These are phyloP conservation scores for Musca vetustissima DNA, from an alignment of 1,140 invertebrate genomes.

Conservation along the genomic window DNA sequence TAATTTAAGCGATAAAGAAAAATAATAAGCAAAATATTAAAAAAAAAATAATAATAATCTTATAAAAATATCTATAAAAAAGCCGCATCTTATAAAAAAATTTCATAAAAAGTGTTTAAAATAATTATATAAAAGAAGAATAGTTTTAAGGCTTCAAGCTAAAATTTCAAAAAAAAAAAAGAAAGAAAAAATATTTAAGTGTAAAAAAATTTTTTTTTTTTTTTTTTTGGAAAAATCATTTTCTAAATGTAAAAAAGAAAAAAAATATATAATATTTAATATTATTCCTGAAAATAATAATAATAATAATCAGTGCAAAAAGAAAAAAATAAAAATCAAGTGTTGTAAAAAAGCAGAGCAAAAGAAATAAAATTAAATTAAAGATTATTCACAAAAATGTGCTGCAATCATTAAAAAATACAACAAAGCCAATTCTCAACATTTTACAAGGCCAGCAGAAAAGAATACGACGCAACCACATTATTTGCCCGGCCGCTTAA, in stretches of 20 bases:
- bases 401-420: not conserved
- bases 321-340: not conserved
- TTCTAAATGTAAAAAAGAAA: constrained; percentile 7
- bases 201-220: not conserved
- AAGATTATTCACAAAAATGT: constrained; percentile 11
- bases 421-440: not conserved
- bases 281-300: constrained; percentile 7
- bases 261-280: constrained; percentile 11
- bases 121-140: not conserved
- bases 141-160: constrained; percentile 26
- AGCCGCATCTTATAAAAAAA: constrained; percentile 1
- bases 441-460: too few relatives aligned
- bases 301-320: constrained; percentile 12
- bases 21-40: constrained; percentile 9
- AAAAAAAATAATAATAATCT: constrained; percentile 23
- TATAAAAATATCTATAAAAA: constrained; percentile 15
- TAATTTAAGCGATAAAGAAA: constrained; percentile 4
- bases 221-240: too few relatives aligned
- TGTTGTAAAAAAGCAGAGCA: constrained; percentile 9
- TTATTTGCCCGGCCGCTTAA: too few relatives aligned
- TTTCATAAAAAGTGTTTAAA: constrained; percentile 12
- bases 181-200: constrained; percentile 3
- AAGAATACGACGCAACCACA: too few relatives aligned
- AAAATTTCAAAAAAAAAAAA: constrained; percentile 7
- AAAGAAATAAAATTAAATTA: constrained; percentile 4